Percentiles rank a stretch among this genome's conserved stretches.
Conservation (phyloP, 37 sponge, comb jelly and placozoan genomes). For the Crambe crambe region DNA sequence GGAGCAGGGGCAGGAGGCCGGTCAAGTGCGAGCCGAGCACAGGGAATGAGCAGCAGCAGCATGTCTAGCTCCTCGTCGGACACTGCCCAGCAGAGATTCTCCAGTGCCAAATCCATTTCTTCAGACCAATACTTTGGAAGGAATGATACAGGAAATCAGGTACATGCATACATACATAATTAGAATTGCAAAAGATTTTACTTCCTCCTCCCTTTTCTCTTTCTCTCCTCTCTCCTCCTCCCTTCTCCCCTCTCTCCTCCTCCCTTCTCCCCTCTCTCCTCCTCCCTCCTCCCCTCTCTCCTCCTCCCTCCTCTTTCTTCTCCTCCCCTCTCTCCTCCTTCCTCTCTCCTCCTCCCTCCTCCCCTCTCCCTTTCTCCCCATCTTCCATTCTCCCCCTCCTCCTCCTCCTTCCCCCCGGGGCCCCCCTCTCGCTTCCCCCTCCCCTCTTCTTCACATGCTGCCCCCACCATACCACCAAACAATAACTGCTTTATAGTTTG, state of each 20-base stretch:
- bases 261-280: too few species aligned
- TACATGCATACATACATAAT: neutral
- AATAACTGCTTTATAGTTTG: neutral
- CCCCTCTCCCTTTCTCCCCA: too few species aligned
- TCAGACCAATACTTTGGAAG: conserved; percentile 76
- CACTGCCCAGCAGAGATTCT: conserved; percentile 59
- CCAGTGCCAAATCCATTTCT: conserved; percentile 67
- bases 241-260: too few species aligned
- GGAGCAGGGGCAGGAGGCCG: neutral
- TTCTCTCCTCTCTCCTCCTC: too few species aligned
- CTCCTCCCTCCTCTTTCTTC: too few species aligned
- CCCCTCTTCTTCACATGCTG: neutral
- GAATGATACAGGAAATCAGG: neutral
- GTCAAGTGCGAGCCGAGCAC: neutral
- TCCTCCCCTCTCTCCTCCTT: too few species aligned
- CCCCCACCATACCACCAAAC: too few species aligned
- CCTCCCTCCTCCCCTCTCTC: too few species aligned
- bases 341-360: too few species aligned
- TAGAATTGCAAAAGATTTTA: too few species aligned
- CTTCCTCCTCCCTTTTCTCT: too few species aligned
- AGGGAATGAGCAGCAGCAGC: neutral
- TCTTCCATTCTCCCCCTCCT: neutral
- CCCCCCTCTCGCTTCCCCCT: neutral
- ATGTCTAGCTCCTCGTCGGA: neutral
- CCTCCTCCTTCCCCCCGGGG: neutral